phyloP scores from a whole-genome alignment of 2,797 vertebrate genomes.

The Ptychobarbus kaznakovi region DNA sequence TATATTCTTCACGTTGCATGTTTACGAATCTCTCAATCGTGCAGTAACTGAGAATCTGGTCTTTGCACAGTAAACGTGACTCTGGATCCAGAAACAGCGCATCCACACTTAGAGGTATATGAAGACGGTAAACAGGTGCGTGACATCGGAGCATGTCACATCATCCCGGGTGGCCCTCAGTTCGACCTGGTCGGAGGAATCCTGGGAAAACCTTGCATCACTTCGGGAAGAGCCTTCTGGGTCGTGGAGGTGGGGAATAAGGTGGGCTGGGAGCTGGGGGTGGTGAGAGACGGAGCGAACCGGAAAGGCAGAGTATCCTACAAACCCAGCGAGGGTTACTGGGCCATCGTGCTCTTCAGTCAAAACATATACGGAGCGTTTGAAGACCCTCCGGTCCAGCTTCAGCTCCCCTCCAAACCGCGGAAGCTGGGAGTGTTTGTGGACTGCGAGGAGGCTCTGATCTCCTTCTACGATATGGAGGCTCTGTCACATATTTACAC shows the following conservation, averaged over 20 bases:
- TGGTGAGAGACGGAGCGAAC: constrained; percentile 52
- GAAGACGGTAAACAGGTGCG: constrained; percentile 38
- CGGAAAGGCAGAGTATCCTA: constrained; percentile 51
- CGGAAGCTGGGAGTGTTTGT: constrained; percentile 70
- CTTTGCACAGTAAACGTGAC: constrained; percentile 52
- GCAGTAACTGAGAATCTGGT: neutral
- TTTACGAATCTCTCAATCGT: neutral
- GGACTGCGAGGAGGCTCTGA: constrained; percentile 67
- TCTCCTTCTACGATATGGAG: constrained; percentile 71
- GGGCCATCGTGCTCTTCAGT: constrained; percentile 67
- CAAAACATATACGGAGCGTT: constrained; percentile 48
- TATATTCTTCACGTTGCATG: neutral
- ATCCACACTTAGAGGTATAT: constrained; percentile 41
- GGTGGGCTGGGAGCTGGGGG: constrained; percentile 57
- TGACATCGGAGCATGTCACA: neutral
- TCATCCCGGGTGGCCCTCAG: constrained; percentile 19
- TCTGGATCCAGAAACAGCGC: constrained; percentile 50
- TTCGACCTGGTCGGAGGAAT: constrained; percentile 42
- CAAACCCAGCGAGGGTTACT: constrained; percentile 62
- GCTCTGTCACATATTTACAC: constrained; percentile 68
- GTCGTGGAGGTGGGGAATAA: constrained; percentile 57
- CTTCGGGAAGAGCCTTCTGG: constrained; percentile 51
- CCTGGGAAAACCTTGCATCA: constrained; percentile 34
- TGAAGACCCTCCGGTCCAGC: constrained; percentile 14
- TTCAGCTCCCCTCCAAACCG: constrained; percentile 50